phyloP scores from a whole-genome alignment of 2,888 invertebrate genomes.

The Criorhina ranunculi region DNA sequence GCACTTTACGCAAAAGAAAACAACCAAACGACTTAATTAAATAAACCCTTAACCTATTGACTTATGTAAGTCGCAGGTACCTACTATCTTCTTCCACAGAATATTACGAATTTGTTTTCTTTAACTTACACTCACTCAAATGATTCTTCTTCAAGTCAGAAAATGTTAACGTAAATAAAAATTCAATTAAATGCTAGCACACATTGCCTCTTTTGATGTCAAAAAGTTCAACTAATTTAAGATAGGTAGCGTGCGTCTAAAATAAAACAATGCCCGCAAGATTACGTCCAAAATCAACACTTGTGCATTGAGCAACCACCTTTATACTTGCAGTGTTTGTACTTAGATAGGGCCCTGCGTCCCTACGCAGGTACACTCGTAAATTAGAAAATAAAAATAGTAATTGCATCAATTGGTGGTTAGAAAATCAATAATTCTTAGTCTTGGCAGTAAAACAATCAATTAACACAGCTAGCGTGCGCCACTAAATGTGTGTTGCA shows the following conservation, averaged over 20 bases:
- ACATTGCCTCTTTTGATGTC: background rate
- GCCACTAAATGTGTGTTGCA: slow-evolving; percentile 5
- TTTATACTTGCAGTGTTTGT: slow-evolving; percentile 4
- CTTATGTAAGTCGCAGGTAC: background rate
- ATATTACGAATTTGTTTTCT: too few relatives aligned
- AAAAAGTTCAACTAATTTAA: slow-evolving; percentile 12
- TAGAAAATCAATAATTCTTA: slow-evolving; percentile 46
- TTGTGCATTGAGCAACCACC: background rate
- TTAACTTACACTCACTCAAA: background rate
- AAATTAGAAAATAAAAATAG: slow-evolving; percentile 3
- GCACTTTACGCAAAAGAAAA: too few relatives aligned
- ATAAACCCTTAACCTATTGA: slow-evolving; percentile 5
- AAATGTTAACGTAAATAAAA: slow-evolving; percentile 4
- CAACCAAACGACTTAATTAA: background rate
- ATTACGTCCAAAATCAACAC: background rate
- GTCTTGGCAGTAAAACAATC: slow-evolving; percentile 26
- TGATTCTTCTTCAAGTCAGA: background rate
- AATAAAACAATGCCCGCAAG: background rate
- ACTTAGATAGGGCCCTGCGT: slow-evolving; percentile 12
- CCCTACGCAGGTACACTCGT: too few relatives aligned
- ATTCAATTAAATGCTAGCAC: background rate
- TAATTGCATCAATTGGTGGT: slow-evolving; percentile 8
- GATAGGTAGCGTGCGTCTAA: background rate
- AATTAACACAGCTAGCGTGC: slow-evolving; percentile 5
- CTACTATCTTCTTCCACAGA: too few relatives aligned